Conservation (phyloP, 2,888 invertebrate genomes). For the Diarsia mendica region DNA sequence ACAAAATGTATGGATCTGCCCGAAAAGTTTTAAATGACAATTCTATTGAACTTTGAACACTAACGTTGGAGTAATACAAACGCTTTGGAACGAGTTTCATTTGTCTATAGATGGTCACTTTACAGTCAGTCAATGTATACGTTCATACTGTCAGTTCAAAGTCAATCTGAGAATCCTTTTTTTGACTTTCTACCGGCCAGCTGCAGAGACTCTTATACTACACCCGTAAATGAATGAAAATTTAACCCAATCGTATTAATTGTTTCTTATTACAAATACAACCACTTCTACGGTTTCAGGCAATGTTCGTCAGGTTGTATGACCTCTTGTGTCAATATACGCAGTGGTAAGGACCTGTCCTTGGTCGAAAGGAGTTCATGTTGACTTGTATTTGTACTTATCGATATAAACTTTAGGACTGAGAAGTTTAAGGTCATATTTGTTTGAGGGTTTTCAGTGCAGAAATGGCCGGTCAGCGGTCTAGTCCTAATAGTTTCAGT, state of each 20-base stretch:
- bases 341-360: conserved; percentile 39
- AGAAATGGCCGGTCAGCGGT: background rate
- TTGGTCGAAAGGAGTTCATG: conserved; percentile 36
- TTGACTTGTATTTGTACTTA: background rate
- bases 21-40: background rate
- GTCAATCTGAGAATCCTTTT: conserved; percentile 20
- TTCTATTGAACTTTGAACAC: background rate
- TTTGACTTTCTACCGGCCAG: too few species aligned
- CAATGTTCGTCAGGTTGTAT: conserved; percentile 33
- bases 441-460: background rate
- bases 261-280: conserved; percentile 30
- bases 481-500: background rate
- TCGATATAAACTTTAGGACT: background rate
- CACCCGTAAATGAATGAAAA: conserved; percentile 29
- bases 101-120: background rate
- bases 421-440: background rate
- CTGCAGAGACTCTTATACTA: background rate
- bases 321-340: conserved; percentile 51
- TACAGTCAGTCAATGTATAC: conserved; percentile 39
- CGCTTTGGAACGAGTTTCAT: background rate
- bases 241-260: conserved; percentile 19
- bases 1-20: background rate
- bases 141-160: conserved; percentile 28
- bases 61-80: background rate
- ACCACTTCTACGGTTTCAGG: conserved; percentile 37